phyloP scores from a whole-genome alignment of 2,113 vertebrate genomes.

The Microcebus ravelobensis region DNA sequence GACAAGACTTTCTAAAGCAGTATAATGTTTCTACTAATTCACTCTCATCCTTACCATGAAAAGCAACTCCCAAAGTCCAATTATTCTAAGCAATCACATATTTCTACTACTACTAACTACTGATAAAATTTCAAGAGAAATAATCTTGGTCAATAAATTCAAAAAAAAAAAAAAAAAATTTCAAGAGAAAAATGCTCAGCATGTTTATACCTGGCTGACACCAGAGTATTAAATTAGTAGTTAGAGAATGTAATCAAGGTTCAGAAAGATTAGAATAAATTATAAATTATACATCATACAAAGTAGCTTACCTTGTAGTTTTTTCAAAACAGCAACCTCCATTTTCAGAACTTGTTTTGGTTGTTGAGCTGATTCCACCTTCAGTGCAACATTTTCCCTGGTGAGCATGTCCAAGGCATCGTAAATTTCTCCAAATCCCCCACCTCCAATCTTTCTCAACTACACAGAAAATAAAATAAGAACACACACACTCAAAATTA shows the following conservation, averaged over 20 bases:
- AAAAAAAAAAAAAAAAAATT: no score
- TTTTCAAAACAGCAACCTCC: constrained; percentile 99
- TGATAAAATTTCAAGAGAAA: constrained; percentile 58
- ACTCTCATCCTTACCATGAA: not conserved
- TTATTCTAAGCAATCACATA: constrained; percentile 30
- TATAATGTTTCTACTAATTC: constrained; percentile 7
- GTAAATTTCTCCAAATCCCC: constrained; percentile 99
- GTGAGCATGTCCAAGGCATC: constrained; percentile 96
- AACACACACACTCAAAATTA: constrained; percentile 51
- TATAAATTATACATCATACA: not conserved
- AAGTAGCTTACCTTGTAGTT: constrained; percentile 94
- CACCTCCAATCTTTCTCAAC: constrained; percentile 98
- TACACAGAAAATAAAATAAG: constrained; percentile 78
- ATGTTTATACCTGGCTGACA: constrained; percentile 36
- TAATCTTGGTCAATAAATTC: no score
- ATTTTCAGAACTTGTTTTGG: constrained; percentile 99
- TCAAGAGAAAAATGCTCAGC: constrained; percentile 53
- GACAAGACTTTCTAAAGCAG: constrained; percentile 33
- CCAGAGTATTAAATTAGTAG: not conserved
- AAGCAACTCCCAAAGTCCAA: constrained; percentile 28
- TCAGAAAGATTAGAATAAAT: constrained; percentile 41
- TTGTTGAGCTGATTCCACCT: constrained; percentile 99
- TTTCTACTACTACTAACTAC: not conserved
- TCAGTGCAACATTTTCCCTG: constrained; percentile 95
- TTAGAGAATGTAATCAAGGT: not conserved